These are phyloP conservation scores for Serinus canaria DNA, from an alignment of 2,113 vertebrate species.

Conservation along the genomic window DNA sequence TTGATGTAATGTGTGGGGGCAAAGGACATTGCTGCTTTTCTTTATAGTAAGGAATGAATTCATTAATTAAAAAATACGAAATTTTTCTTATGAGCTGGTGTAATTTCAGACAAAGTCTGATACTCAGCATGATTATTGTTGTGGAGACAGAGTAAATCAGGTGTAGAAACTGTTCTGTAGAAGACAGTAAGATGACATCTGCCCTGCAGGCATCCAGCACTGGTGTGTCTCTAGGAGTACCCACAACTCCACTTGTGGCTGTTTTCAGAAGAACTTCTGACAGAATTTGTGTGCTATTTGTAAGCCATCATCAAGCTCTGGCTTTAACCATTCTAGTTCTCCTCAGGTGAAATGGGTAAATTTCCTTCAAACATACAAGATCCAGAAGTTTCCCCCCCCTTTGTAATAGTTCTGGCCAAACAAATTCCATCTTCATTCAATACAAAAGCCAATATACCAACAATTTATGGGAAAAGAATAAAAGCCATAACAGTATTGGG, in stretches of 20 bases:
- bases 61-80: neutral
- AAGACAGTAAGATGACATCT: neutral
- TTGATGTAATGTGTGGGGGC: neutral
- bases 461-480: neutral
- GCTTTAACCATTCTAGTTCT: neutral
- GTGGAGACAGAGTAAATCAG: neutral
- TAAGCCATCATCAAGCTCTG: neutral
- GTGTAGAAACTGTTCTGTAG: neutral
- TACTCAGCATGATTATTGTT: neutral
- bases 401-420: neutral
- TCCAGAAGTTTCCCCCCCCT: rapidly evolving
- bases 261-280: neutral
- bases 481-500: rapidly evolving
- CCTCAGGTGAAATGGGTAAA: neutral
- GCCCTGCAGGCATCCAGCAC: neutral
- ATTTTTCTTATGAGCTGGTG: neutral
- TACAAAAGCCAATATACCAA: neutral
- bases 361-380: neutral
- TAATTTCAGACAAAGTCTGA: neutral
- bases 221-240: neutral
- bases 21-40: neutral
- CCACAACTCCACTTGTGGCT: neutral
- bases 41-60: neutral
- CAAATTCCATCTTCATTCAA: neutral
- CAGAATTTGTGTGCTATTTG: neutral